phyloP scores from a whole-genome alignment of 2,113 vertebrate species.

The Dipodomys merriami region DNA sequence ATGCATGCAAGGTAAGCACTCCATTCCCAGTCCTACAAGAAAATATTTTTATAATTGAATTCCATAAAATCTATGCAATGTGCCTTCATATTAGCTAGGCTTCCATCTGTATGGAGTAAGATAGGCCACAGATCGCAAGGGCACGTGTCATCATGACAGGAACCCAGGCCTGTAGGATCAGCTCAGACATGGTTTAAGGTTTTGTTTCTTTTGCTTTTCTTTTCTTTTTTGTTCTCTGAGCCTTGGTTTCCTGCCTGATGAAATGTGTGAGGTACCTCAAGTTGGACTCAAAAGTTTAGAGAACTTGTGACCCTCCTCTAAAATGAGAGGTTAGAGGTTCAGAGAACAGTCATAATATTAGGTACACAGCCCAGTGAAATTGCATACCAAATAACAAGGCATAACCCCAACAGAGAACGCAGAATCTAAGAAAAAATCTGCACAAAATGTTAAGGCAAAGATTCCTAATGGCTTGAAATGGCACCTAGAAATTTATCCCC shows the following conservation, averaged over 20 bases:
- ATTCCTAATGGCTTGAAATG: neutral
- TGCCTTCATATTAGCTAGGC: neutral
- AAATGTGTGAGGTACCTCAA: neutral
- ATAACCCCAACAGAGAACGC: neutral
- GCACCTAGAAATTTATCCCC: neutral
- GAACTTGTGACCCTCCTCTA: neutral
- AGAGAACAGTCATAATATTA: neutral
- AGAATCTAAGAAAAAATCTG: neutral
- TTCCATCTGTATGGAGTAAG: neutral
- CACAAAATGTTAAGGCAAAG: neutral
- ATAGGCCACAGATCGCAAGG: neutral
- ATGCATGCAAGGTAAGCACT: too few species aligned
- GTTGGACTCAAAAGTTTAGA: neutral
- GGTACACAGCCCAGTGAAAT: neutral
- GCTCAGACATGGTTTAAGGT: neutral
- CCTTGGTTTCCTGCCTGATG: neutral
- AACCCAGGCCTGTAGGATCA: neutral
- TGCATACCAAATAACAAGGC: neutral
- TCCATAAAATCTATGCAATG: slow-evolving; percentile 28
- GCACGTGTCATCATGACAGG: neutral
- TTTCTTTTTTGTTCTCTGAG: neutral
- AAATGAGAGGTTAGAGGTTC: neutral
- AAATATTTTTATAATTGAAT: slow-evolving; percentile 60
- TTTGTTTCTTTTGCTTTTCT: neutral
- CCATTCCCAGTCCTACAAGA: neutral